Evolutionary conservation across 2,797 vertebrate genomes (phyloP), one percentile per base, ranked within the genome.

Genomic region (Sorex maritimensis): DNA sequence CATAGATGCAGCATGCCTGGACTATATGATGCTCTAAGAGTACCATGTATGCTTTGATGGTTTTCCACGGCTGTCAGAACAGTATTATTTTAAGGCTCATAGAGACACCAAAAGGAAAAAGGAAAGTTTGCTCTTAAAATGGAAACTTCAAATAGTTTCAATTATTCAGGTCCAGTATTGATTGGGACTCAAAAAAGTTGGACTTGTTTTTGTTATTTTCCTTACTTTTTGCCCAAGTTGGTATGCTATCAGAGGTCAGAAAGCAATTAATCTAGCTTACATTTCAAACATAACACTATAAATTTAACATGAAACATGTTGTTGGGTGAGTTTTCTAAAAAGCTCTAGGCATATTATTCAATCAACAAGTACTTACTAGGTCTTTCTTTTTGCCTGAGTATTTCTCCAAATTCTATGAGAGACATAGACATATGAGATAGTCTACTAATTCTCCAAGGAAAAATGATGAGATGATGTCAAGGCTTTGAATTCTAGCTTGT

Each of bases 261-360:
- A 93, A 89, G 75, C 84, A 89, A 58, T 78, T 26, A 77, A 61
- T 92, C 90, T 67, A 88, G 73, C 38, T 67, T 90, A 49, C n/a
- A 46, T 8, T 82, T 95, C 82, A 73, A 79, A 52, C 52, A 24
- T 12, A 92, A 68, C 24, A 46, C 34, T 95, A 68, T 69, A 93
- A 93, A 86, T 83, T 74, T 58, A 77, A 52, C 58, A 38, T 0
- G 9, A 91, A 0, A 0, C 77, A 83, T 65, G 41, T 67, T 93
- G 46, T 78, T 90, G 67, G 44, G 46, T 92, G 75, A 88, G 6
- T 88, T 87, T 92, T 41, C 69, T 83, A 71, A 81, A 83, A 83
- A 90, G 77, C 49, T 69, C 26, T n/a, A 34, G 49, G 38, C 24
- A 24, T 83, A 72, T 90, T 85, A 89, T 74, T 87, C 71, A 82